Evolutionary conservation across 2,888 invertebrate species (phyloP), one percentile per base, ranked within the genome.

Genomic region (Thera britannica): DNA sequence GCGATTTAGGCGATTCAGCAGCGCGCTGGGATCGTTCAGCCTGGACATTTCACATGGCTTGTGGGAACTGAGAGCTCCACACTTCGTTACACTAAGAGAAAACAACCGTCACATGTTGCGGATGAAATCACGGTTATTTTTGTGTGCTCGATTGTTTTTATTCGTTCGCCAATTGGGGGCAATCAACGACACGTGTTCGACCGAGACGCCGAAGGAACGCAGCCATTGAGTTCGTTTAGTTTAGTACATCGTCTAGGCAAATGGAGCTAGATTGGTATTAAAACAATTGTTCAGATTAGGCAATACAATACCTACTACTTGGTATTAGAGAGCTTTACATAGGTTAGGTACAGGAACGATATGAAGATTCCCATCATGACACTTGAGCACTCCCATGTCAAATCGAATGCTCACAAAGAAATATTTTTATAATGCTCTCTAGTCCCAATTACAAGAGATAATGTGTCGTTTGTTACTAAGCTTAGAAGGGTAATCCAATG

Each of bases 121-220:
- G 86, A 93, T 93, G 93, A 93, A 93, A 93, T 93, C 93, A 93
- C 93, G 90, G 92, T 88, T 93, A 93, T 93, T 93, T 93, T 93
- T 92, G 90, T 90, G 90, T 90, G 89, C 70, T 89, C 87, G 92
- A 92, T 93, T 93, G 93, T 93, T 93, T 93, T 93, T 93, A 93
- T 93, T 93, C 90, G 92, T 83, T 88, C 90, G 92, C 92, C 93
- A 93, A 93, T 93, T 93, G 93, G 84, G 93, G 92, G 89, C 93
- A 93, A 93, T 93, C 93, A 93, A 79, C 83, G 92, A 89, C 93
- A 93, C 93, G 93, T 93, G 93, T 92, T 82, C 86, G 87, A 79
- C 77, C 81, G 85, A 90, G 90, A 88, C 85, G 88, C 81, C 83
- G 41, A 41, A 41, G 41, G 88, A 85, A 88, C 90, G 83, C 84